Conservation (phyloP, 2,113 vertebrate genomes). For the Raja brachyura region DNA sequence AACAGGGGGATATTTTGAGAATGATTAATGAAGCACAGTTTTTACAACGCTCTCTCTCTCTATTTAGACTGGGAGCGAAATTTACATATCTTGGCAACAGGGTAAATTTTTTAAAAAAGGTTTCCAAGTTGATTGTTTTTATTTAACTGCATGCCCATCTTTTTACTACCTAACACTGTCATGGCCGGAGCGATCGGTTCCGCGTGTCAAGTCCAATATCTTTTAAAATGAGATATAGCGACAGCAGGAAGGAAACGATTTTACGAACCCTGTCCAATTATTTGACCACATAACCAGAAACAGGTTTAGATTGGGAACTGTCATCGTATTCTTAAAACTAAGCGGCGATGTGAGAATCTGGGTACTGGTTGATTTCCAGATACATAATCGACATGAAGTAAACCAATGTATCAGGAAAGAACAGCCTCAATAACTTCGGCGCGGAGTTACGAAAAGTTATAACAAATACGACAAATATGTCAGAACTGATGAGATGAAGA, state of each 20-base stretch:
- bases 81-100: not conserved
- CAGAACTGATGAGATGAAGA: not conserved
- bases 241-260: slow-evolving; percentile 33
- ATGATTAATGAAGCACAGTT: slow-evolving; percentile 25
- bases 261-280: slow-evolving; percentile 29
- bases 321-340: not conserved
- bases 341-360: not conserved
- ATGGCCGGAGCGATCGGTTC: not conserved
- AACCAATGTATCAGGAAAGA: not conserved
- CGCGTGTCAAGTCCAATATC: not conserved
- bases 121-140: not conserved
- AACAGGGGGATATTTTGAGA: slow-evolving; percentile 28
- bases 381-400: no score
- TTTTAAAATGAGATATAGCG: not conserved
- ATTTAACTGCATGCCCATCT: not conserved
- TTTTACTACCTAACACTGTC: not conserved
- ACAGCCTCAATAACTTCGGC: not conserved
- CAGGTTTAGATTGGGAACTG: slow-evolving; percentile 12
- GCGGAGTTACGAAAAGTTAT: no score
- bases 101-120: not conserved
- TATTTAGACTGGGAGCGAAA: not conserved
- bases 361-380: not conserved
- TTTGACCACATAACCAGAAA: slow-evolving; percentile 4
- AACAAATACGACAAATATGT: no score
- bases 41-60: not conserved